Evolutionary conservation across 2,888 invertebrate genomes (phyloP).

Genomic region (Zygothrica quintamaculata): DNA sequence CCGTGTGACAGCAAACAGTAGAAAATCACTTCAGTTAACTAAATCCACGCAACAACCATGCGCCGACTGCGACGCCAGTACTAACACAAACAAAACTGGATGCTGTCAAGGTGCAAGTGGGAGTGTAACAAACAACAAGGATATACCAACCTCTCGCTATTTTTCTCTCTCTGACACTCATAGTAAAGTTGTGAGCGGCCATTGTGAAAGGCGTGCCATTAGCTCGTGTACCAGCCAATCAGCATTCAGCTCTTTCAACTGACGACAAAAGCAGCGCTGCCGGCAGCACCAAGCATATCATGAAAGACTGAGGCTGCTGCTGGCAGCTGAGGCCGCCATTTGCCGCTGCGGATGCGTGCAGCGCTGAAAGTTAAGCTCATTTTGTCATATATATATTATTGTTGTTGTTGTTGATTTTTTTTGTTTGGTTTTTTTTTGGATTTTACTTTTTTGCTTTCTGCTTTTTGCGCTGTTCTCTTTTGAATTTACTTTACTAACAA

Average conservation of each 20-base stretch:
- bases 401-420: no score
- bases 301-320: slow-evolving; percentile 26
- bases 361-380: slow-evolving; percentile 75
- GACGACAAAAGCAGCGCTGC: slow-evolving; percentile 23
- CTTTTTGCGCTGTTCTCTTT: slow-evolving; percentile 54
- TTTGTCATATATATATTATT: no score
- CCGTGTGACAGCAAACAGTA: slow-evolving; percentile 71
- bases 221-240: slow-evolving; percentile 44
- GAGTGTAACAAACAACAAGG: slow-evolving; percentile 23
- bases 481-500: slow-evolving; percentile 82
- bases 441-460: slow-evolving; percentile 14
- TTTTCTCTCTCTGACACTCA: slow-evolving; percentile 10
- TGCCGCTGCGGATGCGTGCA: slow-evolving; percentile 49
- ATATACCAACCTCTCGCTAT: slow-evolving; percentile 11
- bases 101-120: slow-evolving; percentile 32
- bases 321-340: slow-evolving; percentile 14
- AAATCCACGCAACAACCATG: slow-evolving; percentile 80
- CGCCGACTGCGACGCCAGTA: slow-evolving; percentile 69
- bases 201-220: slow-evolving; percentile 65
- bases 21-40: slow-evolving; percentile 82
- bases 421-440: slow-evolving; percentile 45
- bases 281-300: slow-evolving; percentile 2
- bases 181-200: slow-evolving; percentile 58
- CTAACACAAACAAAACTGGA: slow-evolving; percentile 23
- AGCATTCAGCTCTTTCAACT: slow-evolving; percentile 23